A percentile compares a stretch with the other conserved stretches of the same genome.
Conservation (phyloP, 2,888 invertebrate genomes). For the Fragum fragum region DNA sequence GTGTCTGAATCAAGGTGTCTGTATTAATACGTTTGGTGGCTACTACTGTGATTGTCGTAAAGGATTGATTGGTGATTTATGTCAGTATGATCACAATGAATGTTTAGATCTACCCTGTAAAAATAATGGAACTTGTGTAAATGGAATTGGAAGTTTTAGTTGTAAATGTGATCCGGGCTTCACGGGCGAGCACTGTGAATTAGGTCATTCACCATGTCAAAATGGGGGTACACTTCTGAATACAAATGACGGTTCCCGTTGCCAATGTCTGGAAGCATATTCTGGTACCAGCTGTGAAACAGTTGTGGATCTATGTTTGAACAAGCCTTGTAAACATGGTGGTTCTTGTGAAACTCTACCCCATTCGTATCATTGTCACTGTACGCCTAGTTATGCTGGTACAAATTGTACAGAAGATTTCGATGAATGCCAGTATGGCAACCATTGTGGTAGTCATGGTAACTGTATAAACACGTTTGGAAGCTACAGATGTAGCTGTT, state of each 20-base stretch:
- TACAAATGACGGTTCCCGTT: slow-evolving; percentile 37
- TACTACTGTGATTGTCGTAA: slow-evolving; percentile 5
- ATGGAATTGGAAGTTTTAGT: not conserved
- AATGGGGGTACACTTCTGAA: slow-evolving; percentile 38
- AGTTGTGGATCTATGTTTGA: not conserved
- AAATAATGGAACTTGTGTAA: slow-evolving; percentile 1
- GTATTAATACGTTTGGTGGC: not conserved
- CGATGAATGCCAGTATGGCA: not conserved
- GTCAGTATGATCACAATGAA: slow-evolving; percentile 18
- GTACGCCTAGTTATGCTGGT: not conserved
- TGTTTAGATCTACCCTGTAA: not conserved
- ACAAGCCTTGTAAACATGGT: not conserved
- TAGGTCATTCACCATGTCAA: not conserved
- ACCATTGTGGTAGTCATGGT: not conserved
- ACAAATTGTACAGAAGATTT: not conserved
- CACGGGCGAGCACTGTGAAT: not conserved
- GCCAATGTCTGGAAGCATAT: slow-evolving; percentile 25
- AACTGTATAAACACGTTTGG: not conserved
- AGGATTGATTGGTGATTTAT: not conserved
- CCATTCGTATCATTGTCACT: not conserved
- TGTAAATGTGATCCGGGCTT: not conserved
- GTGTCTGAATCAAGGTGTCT: not conserved
- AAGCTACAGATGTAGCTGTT: not conserved
- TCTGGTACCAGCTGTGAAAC: not conserved
- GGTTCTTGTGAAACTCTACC: not conserved